Conservation (phyloP, 2,113 vertebrate genomes). For the Struthidea cinerea region DNA sequence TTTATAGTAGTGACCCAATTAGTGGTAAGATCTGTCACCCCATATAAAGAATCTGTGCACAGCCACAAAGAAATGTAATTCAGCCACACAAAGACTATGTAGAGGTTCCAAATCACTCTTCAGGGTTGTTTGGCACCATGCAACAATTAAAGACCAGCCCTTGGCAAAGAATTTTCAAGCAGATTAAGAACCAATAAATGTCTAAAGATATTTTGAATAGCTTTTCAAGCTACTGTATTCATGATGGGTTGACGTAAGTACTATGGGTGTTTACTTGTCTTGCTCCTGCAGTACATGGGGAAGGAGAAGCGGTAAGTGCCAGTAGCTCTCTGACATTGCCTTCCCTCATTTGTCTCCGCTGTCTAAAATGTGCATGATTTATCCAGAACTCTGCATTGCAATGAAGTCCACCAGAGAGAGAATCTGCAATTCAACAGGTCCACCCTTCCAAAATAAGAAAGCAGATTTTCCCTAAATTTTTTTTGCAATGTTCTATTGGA, state of each 20-base stretch:
- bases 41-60: not conserved
- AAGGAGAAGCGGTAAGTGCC: not conserved
- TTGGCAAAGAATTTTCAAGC: not conserved
- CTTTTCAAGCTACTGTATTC: not conserved
- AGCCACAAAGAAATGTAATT: not conserved
- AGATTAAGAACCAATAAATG: not conserved
- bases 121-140: not conserved
- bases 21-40: not conserved
- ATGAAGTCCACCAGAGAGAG: not conserved
- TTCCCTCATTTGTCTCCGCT: not conserved
- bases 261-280: not conserved
- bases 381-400: not conserved
- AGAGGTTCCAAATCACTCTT: not conserved
- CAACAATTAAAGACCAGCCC: not conserved
- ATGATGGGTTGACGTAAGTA: not conserved
- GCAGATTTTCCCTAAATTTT: not conserved
- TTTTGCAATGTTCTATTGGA: accelerated
- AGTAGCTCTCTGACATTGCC: not conserved
- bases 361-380: not conserved
- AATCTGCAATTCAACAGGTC: not conserved
- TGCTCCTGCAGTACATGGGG: not conserved
- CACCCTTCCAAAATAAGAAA: not conserved
- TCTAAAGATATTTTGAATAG: not conserved
- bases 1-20: not conserved
- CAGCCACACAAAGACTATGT: not conserved